Base-by-base conservation (phyloP, 2,888 invertebrate genomes). In the Disparrhopalites patrizii region DNA sequence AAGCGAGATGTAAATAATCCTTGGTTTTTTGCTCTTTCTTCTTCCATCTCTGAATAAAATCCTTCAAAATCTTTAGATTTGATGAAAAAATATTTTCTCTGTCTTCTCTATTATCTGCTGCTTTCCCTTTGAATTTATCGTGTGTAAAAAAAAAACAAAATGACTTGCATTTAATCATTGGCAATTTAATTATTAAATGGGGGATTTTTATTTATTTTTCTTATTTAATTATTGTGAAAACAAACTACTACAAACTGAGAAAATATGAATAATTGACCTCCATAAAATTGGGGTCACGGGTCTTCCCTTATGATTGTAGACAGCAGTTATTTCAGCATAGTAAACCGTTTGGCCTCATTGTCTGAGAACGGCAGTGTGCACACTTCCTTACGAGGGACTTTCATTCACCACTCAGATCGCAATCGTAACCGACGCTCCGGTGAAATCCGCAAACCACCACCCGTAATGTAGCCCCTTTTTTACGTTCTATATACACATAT, bases 291-390 rank as follows among this genome's bases (percentile, higher is more conserved):
- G n/a, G n/a, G n/a, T n/a, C n/a, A n/a, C n/a, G n/a, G n/a, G n/a
- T n/a, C n/a, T n/a, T n/a, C n/a, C n/a, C n/a, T n/a, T n/a, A n/a
- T n/a, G n/a, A n/a, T 15, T 20, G 18, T 56, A 64, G 64, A 64
- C 31, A 64, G 64, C 64, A 64, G 64, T 56, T 64, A 64, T 43
- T 56, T 52, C 25, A 64, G 64, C 43, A 56, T 64, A n/a, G 47
- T 56, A 2, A 23, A 47, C 33, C 56, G 60, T 30, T 30, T 60
- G 47, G 60, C 60, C 27, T 40, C 56, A 54, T 47, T 60, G 47
- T 43, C 43, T 43, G 43, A 43, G 20, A 33, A 20, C 31, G 25
- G 23, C 28, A 36, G 20, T 25, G 33, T 33, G 13, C 47, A 27
- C 18, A 18, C 38, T 31, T 57, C 64, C 31, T 47, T 47, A 18